Evolutionary conservation across 2,888 invertebrate species (phyloP).

Genomic region (Hypolimnas misippus): DNA sequence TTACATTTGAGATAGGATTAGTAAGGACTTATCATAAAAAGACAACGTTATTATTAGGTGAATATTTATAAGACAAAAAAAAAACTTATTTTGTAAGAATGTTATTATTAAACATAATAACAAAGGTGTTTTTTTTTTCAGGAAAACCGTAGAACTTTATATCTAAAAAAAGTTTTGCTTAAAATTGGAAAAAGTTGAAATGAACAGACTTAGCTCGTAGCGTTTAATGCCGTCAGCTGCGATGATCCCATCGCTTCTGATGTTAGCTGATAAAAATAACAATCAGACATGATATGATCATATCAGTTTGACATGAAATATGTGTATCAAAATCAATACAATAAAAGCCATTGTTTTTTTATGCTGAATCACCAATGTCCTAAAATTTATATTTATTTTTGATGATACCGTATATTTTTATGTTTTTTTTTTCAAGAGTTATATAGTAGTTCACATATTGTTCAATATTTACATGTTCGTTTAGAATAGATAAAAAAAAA

Average conservation of each 20-base stretch:
- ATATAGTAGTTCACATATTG: no score
- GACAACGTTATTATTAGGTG: no score
- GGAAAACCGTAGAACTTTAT: slow-evolving; percentile 69
- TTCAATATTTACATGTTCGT: no score
- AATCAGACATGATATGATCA: slow-evolving; percentile 63
- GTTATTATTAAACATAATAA: slow-evolving; percentile 61
- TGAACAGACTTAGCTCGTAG: slow-evolving; percentile 77
- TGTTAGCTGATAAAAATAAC: slow-evolving; percentile 73
- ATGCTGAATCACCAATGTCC: no score
- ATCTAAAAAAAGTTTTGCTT: slow-evolving; percentile 67
- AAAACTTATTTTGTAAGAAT: neutral
- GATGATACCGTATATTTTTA: no score
- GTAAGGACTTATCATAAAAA: no score
- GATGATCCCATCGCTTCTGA: slow-evolving; percentile 75
- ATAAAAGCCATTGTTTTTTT: slow-evolving; percentile 19
- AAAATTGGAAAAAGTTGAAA: slow-evolving; percentile 79
- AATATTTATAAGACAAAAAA: no score
- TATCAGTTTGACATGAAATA: slow-evolving; percentile 55
- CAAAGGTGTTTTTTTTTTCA: slow-evolving; percentile 59
- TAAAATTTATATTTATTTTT: neutral
- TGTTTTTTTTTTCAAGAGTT: no score
- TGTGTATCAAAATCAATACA: slow-evolving; percentile 49
- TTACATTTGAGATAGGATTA: no score
- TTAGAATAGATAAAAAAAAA: no score
- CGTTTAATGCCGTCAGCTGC: slow-evolving; percentile 76